Conservation (phyloP, 2,113 vertebrate genomes). For the Corynorhinus townsendii region DNA sequence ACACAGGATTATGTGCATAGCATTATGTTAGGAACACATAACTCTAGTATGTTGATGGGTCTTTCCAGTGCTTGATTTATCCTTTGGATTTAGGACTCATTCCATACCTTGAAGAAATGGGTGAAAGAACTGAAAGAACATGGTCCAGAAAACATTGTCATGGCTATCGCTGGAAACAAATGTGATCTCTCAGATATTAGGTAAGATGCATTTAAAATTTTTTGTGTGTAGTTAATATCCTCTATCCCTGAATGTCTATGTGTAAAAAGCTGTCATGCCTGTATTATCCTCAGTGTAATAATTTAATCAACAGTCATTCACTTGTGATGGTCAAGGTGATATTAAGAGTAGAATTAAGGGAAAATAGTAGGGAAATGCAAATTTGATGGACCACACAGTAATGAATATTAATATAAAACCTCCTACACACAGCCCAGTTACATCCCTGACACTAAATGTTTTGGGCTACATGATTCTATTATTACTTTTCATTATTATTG, state of each 20-base stretch:
- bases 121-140: constrained; percentile 98
- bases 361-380: background rate
- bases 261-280: background rate
- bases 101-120: constrained; percentile 99
- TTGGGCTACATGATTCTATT: background rate
- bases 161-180: constrained; percentile 98
- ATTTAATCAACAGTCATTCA: background rate
- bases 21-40: background rate
- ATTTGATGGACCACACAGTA: too few species aligned
- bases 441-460: background rate
- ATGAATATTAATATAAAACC: background rate
- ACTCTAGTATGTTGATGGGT: background rate
- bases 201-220: constrained; percentile 70
- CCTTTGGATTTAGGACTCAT: constrained; percentile 90
- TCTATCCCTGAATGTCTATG: background rate
- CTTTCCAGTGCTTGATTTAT: constrained; percentile 32
- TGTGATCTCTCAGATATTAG: constrained; percentile 98
- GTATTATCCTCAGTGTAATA: background rate
- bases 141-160: constrained; percentile 96
- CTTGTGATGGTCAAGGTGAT: background rate
- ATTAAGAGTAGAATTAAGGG: background rate
- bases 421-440: background rate
- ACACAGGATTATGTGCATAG: background rate
- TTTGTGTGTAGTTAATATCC: background rate
- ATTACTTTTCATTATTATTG: background rate